These are phyloP conservation scores for Rhagium mordax DNA, from an alignment of 2,888 invertebrate genomes.

Conservation along the genomic window DNA sequence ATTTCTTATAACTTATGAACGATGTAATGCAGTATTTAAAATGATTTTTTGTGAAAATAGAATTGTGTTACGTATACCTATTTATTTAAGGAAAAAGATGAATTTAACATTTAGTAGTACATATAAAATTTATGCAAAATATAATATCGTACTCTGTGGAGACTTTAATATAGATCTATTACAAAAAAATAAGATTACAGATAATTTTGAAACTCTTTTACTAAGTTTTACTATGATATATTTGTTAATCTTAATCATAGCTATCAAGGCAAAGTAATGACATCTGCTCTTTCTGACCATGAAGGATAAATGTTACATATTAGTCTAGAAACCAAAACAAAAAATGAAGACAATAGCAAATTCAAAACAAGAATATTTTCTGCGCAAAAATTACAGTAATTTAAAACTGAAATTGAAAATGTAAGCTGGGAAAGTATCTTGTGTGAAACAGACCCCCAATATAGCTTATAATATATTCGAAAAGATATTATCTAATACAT, in stretches of 20 bases:
- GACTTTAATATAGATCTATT: conserved; percentile 7
- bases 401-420: background rate
- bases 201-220: too few relatives aligned
- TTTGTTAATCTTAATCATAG: background rate
- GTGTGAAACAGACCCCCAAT: background rate
- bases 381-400: background rate
- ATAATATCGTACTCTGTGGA: background rate
- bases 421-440: background rate
- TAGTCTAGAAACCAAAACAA: background rate
- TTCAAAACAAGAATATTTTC: background rate
- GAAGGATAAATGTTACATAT: too few relatives aligned
- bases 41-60: too few relatives aligned
- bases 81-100: too few relatives aligned
- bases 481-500: background rate
- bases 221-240: too few relatives aligned
- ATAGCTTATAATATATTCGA: background rate
- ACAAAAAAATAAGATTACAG: conserved; percentile 16
- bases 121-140: background rate
- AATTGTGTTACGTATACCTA: too few relatives aligned
- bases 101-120: too few relatives aligned
- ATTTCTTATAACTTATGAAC: too few relatives aligned
- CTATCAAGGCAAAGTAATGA: background rate
- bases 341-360: background rate
- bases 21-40: too few relatives aligned
- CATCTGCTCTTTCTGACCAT: too few relatives aligned